A percentile compares a stretch with the other conserved stretches of the same genome.
phyloP scores from a whole-genome alignment of 2,888 invertebrate species.

The Epinotia ramella region DNA sequence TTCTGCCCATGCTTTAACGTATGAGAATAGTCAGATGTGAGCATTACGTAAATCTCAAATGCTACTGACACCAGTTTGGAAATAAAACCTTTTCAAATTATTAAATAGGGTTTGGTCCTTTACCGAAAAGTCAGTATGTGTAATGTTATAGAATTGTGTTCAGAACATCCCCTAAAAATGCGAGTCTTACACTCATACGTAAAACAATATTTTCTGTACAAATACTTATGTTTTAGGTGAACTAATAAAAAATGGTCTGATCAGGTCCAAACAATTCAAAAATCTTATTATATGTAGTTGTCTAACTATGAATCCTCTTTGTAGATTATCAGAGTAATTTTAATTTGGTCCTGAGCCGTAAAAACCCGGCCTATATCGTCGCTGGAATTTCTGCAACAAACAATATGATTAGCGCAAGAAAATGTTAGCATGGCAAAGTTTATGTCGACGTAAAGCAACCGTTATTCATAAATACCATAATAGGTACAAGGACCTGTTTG shows the following conservation, averaged over 20 bases:
- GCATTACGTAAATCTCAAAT: too few relatives aligned
- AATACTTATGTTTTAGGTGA: background rate
- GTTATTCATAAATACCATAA: too few relatives aligned
- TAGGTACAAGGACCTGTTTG: too few relatives aligned
- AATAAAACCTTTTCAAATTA: too few relatives aligned
- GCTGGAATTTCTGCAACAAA: constrained; percentile 38
- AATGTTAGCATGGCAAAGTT: background rate
- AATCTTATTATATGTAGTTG: background rate
- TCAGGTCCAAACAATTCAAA: constrained; percentile 15
- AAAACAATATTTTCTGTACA: constrained; percentile 2
- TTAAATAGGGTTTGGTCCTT: too few relatives aligned
- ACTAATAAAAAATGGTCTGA: background rate
- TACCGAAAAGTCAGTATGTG: background rate
- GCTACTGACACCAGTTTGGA: too few relatives aligned
- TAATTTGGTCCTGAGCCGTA: constrained; percentile 18
- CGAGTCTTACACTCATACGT: constrained; percentile 8
- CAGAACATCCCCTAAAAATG: background rate
- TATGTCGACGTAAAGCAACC: too few relatives aligned
- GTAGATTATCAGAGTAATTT: background rate
- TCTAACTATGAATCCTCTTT: constrained; percentile 25
- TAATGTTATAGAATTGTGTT: background rate
- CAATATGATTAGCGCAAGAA: background rate
- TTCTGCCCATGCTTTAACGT: too few relatives aligned
- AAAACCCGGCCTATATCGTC: constrained; percentile 29
- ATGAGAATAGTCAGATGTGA: too few relatives aligned